Percentiles rank a stretch among this genome's conserved stretches.
phyloP scores from a whole-genome alignment of 2,113 vertebrate genomes.

The Myrmecophaga tridactyla region DNA sequence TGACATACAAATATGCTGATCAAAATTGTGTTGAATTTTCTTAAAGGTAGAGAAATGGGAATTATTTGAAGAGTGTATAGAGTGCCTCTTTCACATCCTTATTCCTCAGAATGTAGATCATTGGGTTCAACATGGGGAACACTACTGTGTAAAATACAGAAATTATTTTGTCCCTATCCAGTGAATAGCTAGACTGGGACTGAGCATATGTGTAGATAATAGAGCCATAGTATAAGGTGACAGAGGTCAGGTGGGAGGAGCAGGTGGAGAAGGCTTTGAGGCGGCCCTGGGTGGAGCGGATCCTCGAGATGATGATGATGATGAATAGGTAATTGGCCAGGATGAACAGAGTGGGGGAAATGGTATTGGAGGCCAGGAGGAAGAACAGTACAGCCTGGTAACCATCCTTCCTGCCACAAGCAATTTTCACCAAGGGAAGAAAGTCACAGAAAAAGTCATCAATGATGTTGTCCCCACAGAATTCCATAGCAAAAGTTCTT shows the following conservation, averaged over 20 bases:
- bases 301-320: too few relatives aligned
- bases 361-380: conserved; percentile 67
- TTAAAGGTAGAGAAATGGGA: neutral
- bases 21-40: too few relatives aligned
- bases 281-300: too few relatives aligned
- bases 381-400: conserved; percentile 60
- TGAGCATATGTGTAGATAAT: conserved; percentile 45
- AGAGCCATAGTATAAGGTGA: conserved; percentile 56
- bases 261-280: conserved; percentile 68
- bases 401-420: conserved; percentile 46
- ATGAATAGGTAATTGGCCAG: conserved; percentile 55
- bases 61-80: conserved; percentile 12
- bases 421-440: conserved; percentile 69
- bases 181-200: neutral
- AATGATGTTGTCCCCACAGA: neutral
- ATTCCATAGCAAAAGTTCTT: too few relatives aligned
- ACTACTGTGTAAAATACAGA: conserved; percentile 21
- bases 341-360: conserved; percentile 12
- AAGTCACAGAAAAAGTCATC: conserved; percentile 81
- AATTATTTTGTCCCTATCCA: neutral
- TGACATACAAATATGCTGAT: too few relatives aligned
- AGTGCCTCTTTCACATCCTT: conserved; percentile 45
- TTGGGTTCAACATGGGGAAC: conserved; percentile 29
- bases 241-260: conserved; percentile 56
- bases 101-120: conserved; percentile 54